Evolutionary conservation across 2,797 vertebrate species (phyloP), one percentile per base, ranked within the genome.

Genomic region (Sebastes kiyomatsui): DNA sequence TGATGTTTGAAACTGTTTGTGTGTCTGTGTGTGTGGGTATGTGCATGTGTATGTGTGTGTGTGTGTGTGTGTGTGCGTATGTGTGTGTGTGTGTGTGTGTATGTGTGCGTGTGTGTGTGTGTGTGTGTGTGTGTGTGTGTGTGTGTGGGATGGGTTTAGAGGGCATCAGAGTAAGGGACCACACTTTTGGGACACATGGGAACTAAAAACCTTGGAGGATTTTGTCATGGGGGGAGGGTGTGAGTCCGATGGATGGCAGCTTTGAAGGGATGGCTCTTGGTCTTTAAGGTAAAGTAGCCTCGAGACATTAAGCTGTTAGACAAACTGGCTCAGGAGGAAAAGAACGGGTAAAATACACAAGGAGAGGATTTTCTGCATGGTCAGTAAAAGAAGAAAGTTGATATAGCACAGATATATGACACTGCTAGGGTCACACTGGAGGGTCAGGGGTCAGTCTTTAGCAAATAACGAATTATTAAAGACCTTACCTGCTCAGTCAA

Each of bases 301-400:
- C 56, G 65, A 65, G 77, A 84, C 71, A 62, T 67, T 52, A 85
- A 89, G 83, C 83, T 81, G 65, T 72, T 67, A 71, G 68, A 85
- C 76, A 85, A 87, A 85, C 69, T 81, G 67, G 64, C 72, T 75
- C 49, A 66, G 58, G 38, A 58, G 65, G 65, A 73, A 56, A 22
- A n/a, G 55, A 56, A 42, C 33, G 28, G 65, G 38, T 69, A 58
- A 58, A 83, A 77, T 65, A 84, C 86, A 90, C 72, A 68, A 22
- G 14, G 42, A 32, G 60, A 67, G 70, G 80, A 87, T 80, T 83
- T 85, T 85, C 67, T 77, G 75, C 74, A 64, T 70, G 68, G 75
- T 61, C 56, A 67, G 56, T 60, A 61, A 42, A 42, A 42, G 14
- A 42, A 60, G 55, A 75, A 61, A 52, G 79, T 72, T 20, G 76